Evolutionary conservation across 2,797 vertebrate species (phyloP), one percentile per base, ranked within the genome.

Genomic region (Bovichtus variegatus): DNA sequence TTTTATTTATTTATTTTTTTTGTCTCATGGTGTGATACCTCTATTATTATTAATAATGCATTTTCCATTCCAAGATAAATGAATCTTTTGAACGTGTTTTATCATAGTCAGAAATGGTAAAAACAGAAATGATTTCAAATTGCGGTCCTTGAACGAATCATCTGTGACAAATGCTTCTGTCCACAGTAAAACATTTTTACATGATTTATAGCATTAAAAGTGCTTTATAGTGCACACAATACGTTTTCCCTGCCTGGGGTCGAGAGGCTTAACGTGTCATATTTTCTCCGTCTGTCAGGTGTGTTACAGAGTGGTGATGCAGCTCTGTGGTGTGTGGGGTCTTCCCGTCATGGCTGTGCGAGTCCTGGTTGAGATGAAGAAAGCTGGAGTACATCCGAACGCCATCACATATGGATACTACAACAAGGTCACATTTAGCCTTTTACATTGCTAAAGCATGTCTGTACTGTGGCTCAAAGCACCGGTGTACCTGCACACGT

Each of bases 291-390:
- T 19, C 66, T 84, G 11, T 70, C 89, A 99, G 98, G 97, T 99
- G 68, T 99, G 97, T 89, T 99, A 99, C 91, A 96, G 98, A 83
- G 97, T 99, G 75, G 94, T 99, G 60, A 99, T 99, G 98, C 98
- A 99, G 92, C 96, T 99, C 67, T 99, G 98, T 69, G 98, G 98
- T 13, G 89, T 97, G 70, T 99, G 97, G 96, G 95, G 95, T 59
- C 96, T 98, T 66, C 98, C 98, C 59, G 97, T 99, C 43, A 95
- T 99, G 95, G 98, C 98, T 1, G 98, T 99, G 60, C 95, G 96
- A 86, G 97, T 99, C 69, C 92, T 98, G 60, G 96, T 98, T 83
- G 98, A 99, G 94, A 99, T 99, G 97, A 98, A 97, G 89, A 97
- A 96, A 90, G 97, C 97, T 55, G 97, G 97, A 71, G 95, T 99